Base-by-base conservation (phyloP, 30 jellyfish, hydroid and myxozoan species). In the Turritopsis rubra region DNA sequence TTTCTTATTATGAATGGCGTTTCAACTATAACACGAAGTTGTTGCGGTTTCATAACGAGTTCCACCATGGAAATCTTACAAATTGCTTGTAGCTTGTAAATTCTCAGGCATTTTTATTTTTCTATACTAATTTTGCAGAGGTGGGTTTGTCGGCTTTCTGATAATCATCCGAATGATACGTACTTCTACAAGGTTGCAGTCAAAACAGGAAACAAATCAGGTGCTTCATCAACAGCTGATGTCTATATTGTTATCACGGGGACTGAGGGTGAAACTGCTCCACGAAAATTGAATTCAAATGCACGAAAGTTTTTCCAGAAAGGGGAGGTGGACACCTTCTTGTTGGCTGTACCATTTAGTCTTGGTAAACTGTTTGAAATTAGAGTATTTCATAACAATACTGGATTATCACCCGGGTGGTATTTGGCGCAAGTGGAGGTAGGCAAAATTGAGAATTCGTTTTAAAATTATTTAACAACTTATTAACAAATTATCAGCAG, bases 381-480 rank as follows among this genome's bases (percentile, higher is more conserved):
- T 21, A 95, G 87, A 28, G 65, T 92, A 8, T 87, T 96, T 93
- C 98, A 92, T 79, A 92, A 92, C 75, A 92, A 92, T 73, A 79
- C 87, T 8, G 98, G 98, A 27, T 25, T 27, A 20, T 92, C 98
- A 9, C 98, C 98, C 17, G 98, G 98, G 1, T 92, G 98, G 98
- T 84, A 79, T 80, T 83, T 90, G 76, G 84, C 85, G 89, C 96
- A 92, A 88, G 93, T 88, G 25, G 90, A 88, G 92, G 98, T 91
- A 87, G 26, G 75, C 31, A 60, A 18, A 18, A 60, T 60, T 60
- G n/a, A n/a, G 60, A 41, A 3, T 41, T 41, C 60, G 13, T 5
- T 41, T 3, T 41, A 3, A 13, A 41, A 5, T 3, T 41, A 41
- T 3, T 41, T 41, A 3, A 5, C 60, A 41, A 3, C 13, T 41